A percentile compares a stretch with the other conserved stretches of the same genome.
Evolutionary conservation across 2,888 invertebrate genomes (phyloP).

Genomic region (Calameuta filiformis): DNA sequence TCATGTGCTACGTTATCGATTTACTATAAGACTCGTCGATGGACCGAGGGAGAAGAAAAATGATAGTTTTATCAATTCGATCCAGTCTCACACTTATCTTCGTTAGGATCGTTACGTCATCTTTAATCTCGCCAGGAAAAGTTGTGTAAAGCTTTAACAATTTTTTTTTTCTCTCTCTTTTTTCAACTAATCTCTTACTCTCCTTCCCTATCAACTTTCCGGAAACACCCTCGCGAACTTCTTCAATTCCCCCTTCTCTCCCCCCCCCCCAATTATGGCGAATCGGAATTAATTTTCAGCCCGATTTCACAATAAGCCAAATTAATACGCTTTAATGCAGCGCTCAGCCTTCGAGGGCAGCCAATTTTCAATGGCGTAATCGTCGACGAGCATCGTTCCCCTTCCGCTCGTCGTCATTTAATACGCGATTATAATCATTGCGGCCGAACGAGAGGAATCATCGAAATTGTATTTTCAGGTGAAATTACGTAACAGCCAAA

Average conservation of each 20-base stretch:
- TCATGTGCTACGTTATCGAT: not conserved
- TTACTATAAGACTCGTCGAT: not conserved
- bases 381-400: constrained; percentile 18
- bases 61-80: too few relatives aligned
- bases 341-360: not conserved
- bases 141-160: too few relatives aligned
- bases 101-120: too few relatives aligned
- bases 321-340: constrained; percentile 12
- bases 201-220: constrained; percentile 4
- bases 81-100: too few relatives aligned
- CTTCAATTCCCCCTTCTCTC: not conserved
- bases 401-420: constrained; percentile 28
- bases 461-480: too few relatives aligned
- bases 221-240: not conserved
- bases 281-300: constrained; percentile 32
- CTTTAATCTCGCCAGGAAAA: too few relatives aligned
- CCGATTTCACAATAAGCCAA: constrained; percentile 26
- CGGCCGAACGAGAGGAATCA: too few relatives aligned
- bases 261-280: constrained; percentile 9
- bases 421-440: constrained; percentile 26
- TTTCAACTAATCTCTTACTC: constrained; percentile 9
- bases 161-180: not conserved
- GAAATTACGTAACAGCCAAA: not conserved
- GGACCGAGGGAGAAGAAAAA: too few relatives aligned
- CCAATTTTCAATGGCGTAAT: constrained; percentile 10